Evolutionary conservation across 2,888 invertebrate genomes (phyloP), one percentile per base, ranked within the genome.

Genomic region (Tineola bisselliella): DNA sequence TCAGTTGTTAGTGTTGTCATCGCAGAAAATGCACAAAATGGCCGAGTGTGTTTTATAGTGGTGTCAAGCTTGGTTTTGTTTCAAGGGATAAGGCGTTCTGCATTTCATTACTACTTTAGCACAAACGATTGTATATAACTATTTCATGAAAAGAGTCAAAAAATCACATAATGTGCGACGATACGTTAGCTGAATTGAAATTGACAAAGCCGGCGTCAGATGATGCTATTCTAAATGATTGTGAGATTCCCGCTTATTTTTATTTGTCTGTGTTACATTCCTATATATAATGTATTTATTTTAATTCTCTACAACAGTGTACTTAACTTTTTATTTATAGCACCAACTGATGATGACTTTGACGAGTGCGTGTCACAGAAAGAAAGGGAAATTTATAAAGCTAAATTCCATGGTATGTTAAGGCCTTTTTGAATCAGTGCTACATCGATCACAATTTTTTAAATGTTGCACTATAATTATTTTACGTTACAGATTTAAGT

Each of bases 351-450:
- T 67, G 67, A 70, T 43, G 87, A 89, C 66, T 90, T 90, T 67
- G 89, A 90, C 64, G 84, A 88, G 13, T 84, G 87, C 67, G 77
- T 90, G 64, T 65, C 78, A 4, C 83, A 88, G 64, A 88, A 88
- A 63, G 90, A 90, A 68, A 83, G 81, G 52, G 73, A 73, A 31
- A 87, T 81, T 69, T 90, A 89, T 66, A 74, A 79, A 64, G 77
- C 73, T 64, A 84, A 84, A 65, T 90, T 87, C 73, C 72, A 72
- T 71, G 87, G 88, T 87, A 68, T 62, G 57, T 44, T 25, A 38
- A 38, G 38, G 6, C 4, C 25, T 25, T 25, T 6, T 4, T 6
- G 2, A 25, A 25, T n/a, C n/a, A n/a, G n/a, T n/a, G 25, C 6
- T 25, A 25, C 17, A 31, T 44, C 44, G 62, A 61, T 62, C 63